Conservation (phyloP, 2,113 vertebrate species). For the Alectura lathami region DNA sequence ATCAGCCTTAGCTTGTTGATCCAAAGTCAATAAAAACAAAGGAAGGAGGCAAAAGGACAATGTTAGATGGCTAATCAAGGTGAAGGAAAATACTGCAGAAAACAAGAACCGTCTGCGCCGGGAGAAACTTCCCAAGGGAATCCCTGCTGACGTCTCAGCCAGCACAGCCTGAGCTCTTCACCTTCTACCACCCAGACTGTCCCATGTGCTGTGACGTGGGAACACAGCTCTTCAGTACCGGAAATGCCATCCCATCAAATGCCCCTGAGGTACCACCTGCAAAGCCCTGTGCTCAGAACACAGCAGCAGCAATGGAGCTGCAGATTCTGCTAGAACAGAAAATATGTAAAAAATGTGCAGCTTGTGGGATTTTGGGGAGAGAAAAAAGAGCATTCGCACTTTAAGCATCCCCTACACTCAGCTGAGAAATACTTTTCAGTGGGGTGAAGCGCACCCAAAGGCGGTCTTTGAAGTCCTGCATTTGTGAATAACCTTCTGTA, state of each 20-base stretch:
- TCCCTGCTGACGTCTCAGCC: not conserved
- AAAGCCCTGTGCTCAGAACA: fast-evolving
- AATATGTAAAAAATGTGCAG: fast-evolving
- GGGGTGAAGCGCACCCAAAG: not conserved
- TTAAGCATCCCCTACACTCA: not conserved
- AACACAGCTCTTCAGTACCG: fast-evolving
- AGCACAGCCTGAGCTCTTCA: not conserved
- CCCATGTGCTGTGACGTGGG: fast-evolving
- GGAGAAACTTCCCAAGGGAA: not conserved
- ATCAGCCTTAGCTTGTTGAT: not conserved
- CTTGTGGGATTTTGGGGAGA: not conserved
- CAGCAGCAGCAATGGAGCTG: not conserved
- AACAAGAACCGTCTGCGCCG: not conserved
- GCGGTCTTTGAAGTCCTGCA: not conserved
- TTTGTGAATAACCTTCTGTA: not conserved
- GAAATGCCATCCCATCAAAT: not conserved
- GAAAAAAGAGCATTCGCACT: not conserved
- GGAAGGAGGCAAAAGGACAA: not conserved
- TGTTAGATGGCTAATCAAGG: not conserved
- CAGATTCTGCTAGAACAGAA: not conserved
- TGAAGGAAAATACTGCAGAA: not conserved
- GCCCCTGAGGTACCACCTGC: fast-evolving
- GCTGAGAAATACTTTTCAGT: not conserved
- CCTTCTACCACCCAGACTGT: not conserved
- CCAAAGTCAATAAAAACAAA: not conserved